Evolutionary conservation across 2,888 invertebrate species (phyloP), one percentile per base, ranked within the genome.

Genomic region (Ferdinandea cuprea): DNA sequence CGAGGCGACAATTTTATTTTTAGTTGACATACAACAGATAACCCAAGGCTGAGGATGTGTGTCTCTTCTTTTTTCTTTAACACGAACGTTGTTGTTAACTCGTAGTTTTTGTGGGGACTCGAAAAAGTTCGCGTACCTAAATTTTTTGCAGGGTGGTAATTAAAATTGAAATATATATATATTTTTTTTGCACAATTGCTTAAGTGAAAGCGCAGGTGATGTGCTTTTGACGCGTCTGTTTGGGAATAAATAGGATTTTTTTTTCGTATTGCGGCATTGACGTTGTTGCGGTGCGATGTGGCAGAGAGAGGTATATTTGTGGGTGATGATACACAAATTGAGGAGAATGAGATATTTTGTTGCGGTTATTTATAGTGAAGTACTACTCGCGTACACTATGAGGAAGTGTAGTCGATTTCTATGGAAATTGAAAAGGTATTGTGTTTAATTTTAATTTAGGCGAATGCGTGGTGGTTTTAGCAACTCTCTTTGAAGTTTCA

Each of bases 1-100:
- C 61, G 61, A 52, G 59, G 69, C 69, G 69, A 61, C 69, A 69
- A 69, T 56, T 83, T 73, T 83, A 83, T 83, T 83, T 83, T 78
- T 83, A 73, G 78, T 66, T 73, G 83, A 72, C 83, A 77, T 66
- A 56, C 68, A 78, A 78, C 72, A 72, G 72, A 78, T 83, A 78
- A 73, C 78, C 83, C 78, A 72, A 78, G 71, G 69, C 68, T 80
- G 74, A 42, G 58, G 40, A 50, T 48, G 35, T 9, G 37, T 66
- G 25, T 2, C 40, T 63, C 54, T 50, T n/a, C n/a, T 54, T n/a
- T 52, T 73, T 48, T 66, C 65, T 7, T 52, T 40, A 30, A 25
- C 65, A 37, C 30, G 46, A 65, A 54, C 32, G 42, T 13, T 73
- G 58, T 59, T 69, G 76, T 66, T 61, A 71, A 44, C 37, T 72